Evolutionary conservation across 2,888 invertebrate species (phyloP).

Genomic region (Hydropsyche betteni): DNA sequence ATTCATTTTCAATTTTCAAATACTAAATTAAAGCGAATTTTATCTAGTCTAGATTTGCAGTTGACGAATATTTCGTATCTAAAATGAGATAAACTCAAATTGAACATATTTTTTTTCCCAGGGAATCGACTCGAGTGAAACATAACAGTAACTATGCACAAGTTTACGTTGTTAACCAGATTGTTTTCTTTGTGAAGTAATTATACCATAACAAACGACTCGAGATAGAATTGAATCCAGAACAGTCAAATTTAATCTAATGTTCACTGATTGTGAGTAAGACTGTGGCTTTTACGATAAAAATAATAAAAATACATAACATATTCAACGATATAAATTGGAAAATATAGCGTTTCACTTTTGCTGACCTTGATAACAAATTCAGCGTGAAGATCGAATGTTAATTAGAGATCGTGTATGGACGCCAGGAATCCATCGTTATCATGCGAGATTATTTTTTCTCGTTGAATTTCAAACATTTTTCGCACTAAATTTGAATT

Average conservation of each 20-base stretch:
- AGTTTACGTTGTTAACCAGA: slow-evolving; percentile 12
- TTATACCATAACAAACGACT: slow-evolving; percentile 4
- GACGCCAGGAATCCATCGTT: no score
- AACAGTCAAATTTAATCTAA: not conserved
- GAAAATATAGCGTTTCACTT: slow-evolving; percentile 14
- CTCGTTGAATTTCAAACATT: no score
- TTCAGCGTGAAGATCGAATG: slow-evolving; percentile 20
- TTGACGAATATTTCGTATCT: no score
- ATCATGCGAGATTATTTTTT: no score
- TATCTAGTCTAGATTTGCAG: no score
- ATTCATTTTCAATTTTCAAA: not conserved
- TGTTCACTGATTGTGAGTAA: no score
- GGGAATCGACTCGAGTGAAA: slow-evolving; percentile 15
- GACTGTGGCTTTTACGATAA: no score
- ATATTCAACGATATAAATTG: not conserved
- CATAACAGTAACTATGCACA: not conserved
- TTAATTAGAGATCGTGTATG: not conserved
- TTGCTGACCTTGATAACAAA: slow-evolving; percentile 27
- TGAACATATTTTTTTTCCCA: not conserved
- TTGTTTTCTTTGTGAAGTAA: slow-evolving; percentile 11
- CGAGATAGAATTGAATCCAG: not conserved
- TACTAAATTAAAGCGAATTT: not conserved
- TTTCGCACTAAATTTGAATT: no score
- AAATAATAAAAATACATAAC: no score
- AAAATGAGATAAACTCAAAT: no score